phyloP scores from a whole-genome alignment of 2,797 vertebrate species.

The Chrosomus eos region DNA sequence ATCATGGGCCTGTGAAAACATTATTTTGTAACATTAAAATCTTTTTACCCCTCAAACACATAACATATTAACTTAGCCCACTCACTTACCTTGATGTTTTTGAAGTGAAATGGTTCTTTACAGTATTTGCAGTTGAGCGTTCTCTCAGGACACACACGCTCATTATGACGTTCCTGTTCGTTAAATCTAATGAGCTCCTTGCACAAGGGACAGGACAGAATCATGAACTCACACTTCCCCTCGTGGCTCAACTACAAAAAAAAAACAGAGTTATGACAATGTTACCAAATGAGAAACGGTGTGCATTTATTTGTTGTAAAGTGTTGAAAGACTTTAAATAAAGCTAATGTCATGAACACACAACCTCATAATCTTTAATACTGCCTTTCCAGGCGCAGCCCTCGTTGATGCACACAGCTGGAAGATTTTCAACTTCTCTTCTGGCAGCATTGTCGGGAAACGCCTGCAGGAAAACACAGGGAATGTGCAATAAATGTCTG shows the following conservation, averaged over 20 bases:
- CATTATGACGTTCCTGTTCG: conserved; percentile 84
- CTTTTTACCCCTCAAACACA: background rate
- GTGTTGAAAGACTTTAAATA: background rate
- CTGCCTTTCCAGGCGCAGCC: conserved; percentile 93
- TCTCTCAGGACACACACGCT: conserved; percentile 84
- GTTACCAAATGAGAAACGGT: background rate
- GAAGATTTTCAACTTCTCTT: conserved; percentile 91
- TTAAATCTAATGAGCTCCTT: conserved; percentile 83
- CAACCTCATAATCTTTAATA: conserved; percentile 95
- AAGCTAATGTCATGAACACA: background rate
- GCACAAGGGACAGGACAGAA: conserved; percentile 83
- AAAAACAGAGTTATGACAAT: background rate
- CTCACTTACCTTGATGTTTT: conserved; percentile 78
- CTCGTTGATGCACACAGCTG: conserved; percentile 86
- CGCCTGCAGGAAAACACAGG: conserved; percentile 75
- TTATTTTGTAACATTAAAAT: background rate
- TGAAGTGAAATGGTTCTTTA: conserved; percentile 80
- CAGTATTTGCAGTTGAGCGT: conserved; percentile 87
- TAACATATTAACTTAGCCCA: background rate
- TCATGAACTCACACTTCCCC: conserved; percentile 82
- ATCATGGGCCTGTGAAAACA: conserved; percentile 84
- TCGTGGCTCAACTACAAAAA: conserved; percentile 77
- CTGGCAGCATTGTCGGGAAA: conserved; percentile 96
- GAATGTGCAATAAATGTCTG: background rate
- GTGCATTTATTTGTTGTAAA: background rate